phyloP scores from a whole-genome alignment of 1,140 invertebrate species.

The Ostrea denselamellosa region DNA sequence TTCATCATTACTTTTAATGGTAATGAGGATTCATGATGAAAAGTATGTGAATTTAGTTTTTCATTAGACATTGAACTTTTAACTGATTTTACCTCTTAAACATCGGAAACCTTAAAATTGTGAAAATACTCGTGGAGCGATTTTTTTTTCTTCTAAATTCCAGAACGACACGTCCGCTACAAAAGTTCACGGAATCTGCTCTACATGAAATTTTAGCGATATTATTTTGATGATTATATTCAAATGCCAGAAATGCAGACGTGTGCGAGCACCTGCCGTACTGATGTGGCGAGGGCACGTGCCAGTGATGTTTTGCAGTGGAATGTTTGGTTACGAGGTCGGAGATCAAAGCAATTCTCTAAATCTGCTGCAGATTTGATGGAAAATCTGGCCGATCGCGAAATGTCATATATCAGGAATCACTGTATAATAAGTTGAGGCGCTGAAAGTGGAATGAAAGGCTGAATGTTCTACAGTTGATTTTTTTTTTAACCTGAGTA shows the following conservation, averaged over 20 bases:
- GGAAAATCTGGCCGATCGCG: neutral
- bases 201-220: neutral
- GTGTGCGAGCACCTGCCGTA: neutral
- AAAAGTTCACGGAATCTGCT: neutral
- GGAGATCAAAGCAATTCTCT: slow-evolving; percentile 19
- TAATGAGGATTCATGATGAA: too few relatives aligned
- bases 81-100: too few relatives aligned
- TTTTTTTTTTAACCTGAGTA: neutral
- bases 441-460: neutral
- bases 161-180: too few relatives aligned
- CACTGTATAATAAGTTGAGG: neutral
- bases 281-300: neutral
- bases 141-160: too few relatives aligned
- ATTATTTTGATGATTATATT: neutral
- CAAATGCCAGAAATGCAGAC: neutral
- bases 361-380: slow-evolving; percentile 8
- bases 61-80: too few relatives aligned
- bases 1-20: too few relatives aligned
- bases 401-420: neutral
- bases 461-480: neutral
- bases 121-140: too few relatives aligned
- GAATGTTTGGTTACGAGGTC: slow-evolving; percentile 7
- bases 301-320: neutral
- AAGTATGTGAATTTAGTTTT: too few relatives aligned
- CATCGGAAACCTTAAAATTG: too few relatives aligned